A percentile compares a stretch with the other conserved stretches of the same genome.
These are phyloP conservation scores for Icerya purchasi DNA, from an alignment of 2,888 invertebrate species.

Conservation along the genomic window DNA sequence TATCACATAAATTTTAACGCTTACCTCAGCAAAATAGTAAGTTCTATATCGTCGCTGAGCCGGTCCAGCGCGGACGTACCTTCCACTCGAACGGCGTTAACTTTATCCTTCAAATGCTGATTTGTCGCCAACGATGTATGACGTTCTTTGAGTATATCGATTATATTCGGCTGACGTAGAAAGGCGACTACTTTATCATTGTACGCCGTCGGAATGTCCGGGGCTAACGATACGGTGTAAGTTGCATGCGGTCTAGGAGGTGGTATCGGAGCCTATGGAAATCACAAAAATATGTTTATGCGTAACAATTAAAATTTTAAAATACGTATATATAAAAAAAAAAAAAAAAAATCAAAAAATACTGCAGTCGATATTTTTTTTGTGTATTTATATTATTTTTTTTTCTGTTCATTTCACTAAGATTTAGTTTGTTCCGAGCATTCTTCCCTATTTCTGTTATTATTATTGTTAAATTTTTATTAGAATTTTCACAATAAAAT, in stretches of 20 bases:
- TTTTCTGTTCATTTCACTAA: too few relatives aligned
- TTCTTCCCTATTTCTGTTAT: too few relatives aligned
- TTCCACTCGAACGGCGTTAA: conserved; percentile 70
- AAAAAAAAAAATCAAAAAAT: conserved; percentile 12
- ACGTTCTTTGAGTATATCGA: conserved; percentile 69
- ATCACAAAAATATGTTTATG: too few relatives aligned
- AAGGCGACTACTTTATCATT: conserved; percentile 95
- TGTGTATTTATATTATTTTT: too few relatives aligned
- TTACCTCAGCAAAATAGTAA: conserved; percentile 80
- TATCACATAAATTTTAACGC: too few relatives aligned
- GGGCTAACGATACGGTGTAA: conserved; percentile 12
- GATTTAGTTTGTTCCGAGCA: too few relatives aligned
- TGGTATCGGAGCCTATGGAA: conserved; percentile 8
- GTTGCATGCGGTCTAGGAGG: conserved; percentile 20
- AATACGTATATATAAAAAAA: background rate
- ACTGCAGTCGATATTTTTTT: background rate
- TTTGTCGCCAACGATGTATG: conserved; percentile 50
- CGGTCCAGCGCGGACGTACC: conserved; percentile 66
- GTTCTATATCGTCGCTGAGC: conserved; percentile 76
- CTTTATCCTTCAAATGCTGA: conserved; percentile 55
- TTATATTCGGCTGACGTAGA: conserved; percentile 77
- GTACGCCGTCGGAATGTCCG: conserved; percentile 69
- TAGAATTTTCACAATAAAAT: too few relatives aligned
- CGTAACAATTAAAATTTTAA: too few relatives aligned
- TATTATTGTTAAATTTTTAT: too few relatives aligned